Base-by-base conservation (phyloP, 1,140 invertebrate species). In the Ectropis grisescens region DNA sequence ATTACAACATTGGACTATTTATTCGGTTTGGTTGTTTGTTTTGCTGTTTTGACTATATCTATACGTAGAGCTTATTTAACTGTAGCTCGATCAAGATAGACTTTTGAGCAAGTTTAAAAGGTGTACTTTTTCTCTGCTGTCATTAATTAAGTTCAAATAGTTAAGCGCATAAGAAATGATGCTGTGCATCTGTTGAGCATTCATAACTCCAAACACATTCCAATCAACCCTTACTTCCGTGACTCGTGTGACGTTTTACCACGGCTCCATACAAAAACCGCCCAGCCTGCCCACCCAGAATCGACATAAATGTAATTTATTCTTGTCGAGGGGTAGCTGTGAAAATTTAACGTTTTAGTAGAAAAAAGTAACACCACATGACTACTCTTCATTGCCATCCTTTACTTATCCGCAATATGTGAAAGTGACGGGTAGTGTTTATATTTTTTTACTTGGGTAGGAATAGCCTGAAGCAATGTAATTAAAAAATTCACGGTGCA, bases 231-330 rank as follows among this genome's bases (percentile, higher is more conserved):
- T 66, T 61, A 68, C 70, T 70, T 75, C 71, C 69, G 60, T 44
- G 41, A 49, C 47, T 36, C 31, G 30, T 49, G 54, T 32, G 32
- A 53, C 37, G 45, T 53, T 53, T 41, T 47, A 60, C 52, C 43
- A 53, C 45, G 58, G 68, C 68, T 74, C 68, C 71, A 53, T 48
- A 64, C 58, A 52, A 26, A 53, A 26, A 53, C 50, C 46, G 55
- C 42, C 19, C 41, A 34, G 30, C 37, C 37, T 50, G 71, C 52
- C 75, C 76, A 76, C 76, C 75, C 76, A 58, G 60, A 67, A 74
- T 61, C 54, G 50, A 74, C 61, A 76, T 72, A 61, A 69, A 69
- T 43, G 57, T 76, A 76, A 80, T 68, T 76, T 76, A 75, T 78
- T 58, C 59, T 32, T 33, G 34, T 44, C 44, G 60, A 65, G 60